Base-by-base conservation (phyloP, 2,888 invertebrate genomes). In the Napeogenes sylphis region DNA sequence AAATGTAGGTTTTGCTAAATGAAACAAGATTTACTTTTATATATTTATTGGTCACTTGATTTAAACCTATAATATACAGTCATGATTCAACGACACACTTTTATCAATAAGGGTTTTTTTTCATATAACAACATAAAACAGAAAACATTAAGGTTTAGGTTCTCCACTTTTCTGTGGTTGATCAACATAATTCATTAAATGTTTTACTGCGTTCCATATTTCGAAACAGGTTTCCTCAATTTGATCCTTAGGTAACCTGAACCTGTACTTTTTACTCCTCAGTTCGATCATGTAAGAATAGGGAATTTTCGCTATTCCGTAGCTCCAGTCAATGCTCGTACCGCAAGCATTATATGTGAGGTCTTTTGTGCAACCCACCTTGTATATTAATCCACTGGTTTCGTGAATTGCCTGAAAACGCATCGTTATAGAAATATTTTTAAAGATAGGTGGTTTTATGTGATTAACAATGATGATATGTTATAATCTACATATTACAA, bases 321-420 rank as follows among this genome's bases (percentile, higher is more conserved):
- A 90, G 58, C 89, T 87, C 90, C 90, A 90, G 63, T 90, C 90
- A 2, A 76, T 88, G 55, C 89, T 87, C 53, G 90, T 90, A 0
- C 90, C 90, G 51, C 88, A 89, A 0, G 90, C 90, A 55, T 72
- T 77, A 69, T 90, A 90, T 0, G 89, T 90, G 53, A 90, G 73
- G 64, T 90, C 90, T 67, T 85, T 87, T 0, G 89, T 89, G 62
- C 80, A 82, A 0, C 90, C 90, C 4, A 90, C 90, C 72, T 84
- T 87, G 69, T 90, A 90, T 8, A 76, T 85, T 69, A 78, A 79
- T 2, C 89, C 89, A 5, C 76, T 79, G 21, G 76, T 79, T 54
- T 89, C 83, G 68, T 79, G 80, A 63, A 90, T 90, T 47, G 87
- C 85, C 90, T 90, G 75, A 80, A 82, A 61, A 10, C 55, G 45